Base-by-base conservation (phyloP, 2,113 vertebrate genomes). In the Nymphicus hollandicus region DNA sequence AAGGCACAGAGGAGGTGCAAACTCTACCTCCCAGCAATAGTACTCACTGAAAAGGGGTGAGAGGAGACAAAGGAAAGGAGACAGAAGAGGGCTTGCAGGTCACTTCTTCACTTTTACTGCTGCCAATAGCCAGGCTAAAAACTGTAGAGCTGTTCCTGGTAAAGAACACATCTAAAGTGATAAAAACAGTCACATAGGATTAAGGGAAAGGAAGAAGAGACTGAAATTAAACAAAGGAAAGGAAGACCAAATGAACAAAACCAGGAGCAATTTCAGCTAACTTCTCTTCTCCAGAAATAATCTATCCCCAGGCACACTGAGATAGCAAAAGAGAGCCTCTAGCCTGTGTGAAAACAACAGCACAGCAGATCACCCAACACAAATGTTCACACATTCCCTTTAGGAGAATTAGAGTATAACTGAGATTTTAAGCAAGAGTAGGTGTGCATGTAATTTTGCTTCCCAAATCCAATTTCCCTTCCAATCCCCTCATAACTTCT, bases 401-500 rank as follows among this genome's bases (percentile, higher is more conserved):
- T 2, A 44, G 35, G 2, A 89, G 43, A 95, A 79, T n/a, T 64
- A 74, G 27, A 52, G 16, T 78, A 60, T 19, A 77, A 74, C 9
- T 55, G 70, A 86, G 70, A 88, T 72, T 92, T 94, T 81, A 88
- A 83, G 31, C 44, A 81, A 52, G 47, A 81, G 18, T 63, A 24
- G 0, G 3, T 56, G 49, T 43, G 60, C 17, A 0, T 41, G 10
- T 46, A 83, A 46, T 13, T 70, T 93, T 58, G 43, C 77, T 87
- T 94, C 88, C 86, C 49, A 87, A 93, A 91, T 89, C 53, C 55
- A 78, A 46, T 71, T 85, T 60, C 81, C 81, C 43, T 93, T 87
- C 58, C 4, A 3, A 91, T 93, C 31, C 73, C 37, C 61, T 86
- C 77, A n/a, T 10, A 87, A 83, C 70, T 87, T 95, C 86, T 76